These are phyloP conservation scores for Melanargia galathea DNA, from an alignment of 2,888 invertebrate species.

Conservation along the genomic window DNA sequence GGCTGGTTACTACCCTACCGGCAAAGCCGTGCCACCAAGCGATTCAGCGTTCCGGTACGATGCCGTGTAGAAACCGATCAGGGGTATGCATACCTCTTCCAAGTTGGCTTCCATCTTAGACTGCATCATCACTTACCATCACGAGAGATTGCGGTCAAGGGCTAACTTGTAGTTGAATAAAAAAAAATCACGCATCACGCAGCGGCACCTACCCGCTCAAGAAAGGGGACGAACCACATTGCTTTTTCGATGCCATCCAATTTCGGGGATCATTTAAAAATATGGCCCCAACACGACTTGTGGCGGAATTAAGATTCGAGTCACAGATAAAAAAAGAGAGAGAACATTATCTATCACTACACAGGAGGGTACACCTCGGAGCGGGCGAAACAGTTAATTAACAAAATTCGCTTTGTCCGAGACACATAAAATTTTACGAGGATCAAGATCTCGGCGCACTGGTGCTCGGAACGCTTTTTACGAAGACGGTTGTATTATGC, in stretches of 20 bases:
- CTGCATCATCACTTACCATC: no score
- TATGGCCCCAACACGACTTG: slow-evolving; percentile 42
- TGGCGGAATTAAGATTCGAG: slow-evolving; percentile 61
- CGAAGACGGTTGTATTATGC: slow-evolving; percentile 38
- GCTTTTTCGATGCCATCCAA: slow-evolving; percentile 8
- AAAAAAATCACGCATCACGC: no score
- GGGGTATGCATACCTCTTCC: no score
- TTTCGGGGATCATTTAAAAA: slow-evolving; percentile 43
- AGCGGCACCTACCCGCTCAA: no score
- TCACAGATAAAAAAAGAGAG: slow-evolving; percentile 60
- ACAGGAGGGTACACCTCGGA: slow-evolving; percentile 57
- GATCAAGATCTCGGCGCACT: slow-evolving; percentile 71
- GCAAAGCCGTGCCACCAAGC: no score
- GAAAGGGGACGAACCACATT: background rate
- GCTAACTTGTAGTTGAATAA: no score
- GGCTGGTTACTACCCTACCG: no score
- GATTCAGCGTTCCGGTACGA: no score
- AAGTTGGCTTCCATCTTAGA: no score
- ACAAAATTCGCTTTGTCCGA: slow-evolving; percentile 80
- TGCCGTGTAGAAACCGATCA: no score
- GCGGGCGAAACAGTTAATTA: slow-evolving; percentile 74
- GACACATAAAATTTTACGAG: slow-evolving; percentile 81
- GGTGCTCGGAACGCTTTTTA: slow-evolving; percentile 55
- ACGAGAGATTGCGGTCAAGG: no score
- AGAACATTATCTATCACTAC: slow-evolving; percentile 71